Evolutionary conservation across 2,113 vertebrate species (phyloP).

Genomic region (Clarias macrocephalus): DNA sequence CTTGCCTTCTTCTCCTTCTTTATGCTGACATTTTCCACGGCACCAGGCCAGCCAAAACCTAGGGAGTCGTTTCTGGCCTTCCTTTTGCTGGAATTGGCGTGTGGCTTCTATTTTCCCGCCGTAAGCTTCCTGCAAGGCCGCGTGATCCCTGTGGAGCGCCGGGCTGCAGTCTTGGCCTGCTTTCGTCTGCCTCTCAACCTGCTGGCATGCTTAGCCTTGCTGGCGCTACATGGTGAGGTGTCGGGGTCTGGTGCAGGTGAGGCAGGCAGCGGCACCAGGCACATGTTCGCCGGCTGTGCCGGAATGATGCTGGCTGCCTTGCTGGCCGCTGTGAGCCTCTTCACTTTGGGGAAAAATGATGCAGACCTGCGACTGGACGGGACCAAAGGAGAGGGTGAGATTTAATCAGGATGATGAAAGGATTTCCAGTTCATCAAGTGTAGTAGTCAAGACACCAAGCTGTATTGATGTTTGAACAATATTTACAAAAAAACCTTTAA

Average conservation of each 20-base stretch:
- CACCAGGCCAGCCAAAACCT: slow-evolving; percentile 82
- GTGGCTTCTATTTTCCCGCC: slow-evolving; percentile 90
- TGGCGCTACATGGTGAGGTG: slow-evolving; percentile 85
- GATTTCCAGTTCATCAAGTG: not conserved
- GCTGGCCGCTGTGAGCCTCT: slow-evolving; percentile 84
- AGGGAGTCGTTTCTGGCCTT: slow-evolving; percentile 88
- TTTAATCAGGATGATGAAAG: slow-evolving; percentile 41
- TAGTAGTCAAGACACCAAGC: not conserved
- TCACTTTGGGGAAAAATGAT: slow-evolving; percentile 82
- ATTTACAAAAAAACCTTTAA: not conserved
- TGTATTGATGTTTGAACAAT: not conserved
- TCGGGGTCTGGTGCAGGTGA: slow-evolving; percentile 82
- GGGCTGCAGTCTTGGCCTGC: slow-evolving; percentile 83
- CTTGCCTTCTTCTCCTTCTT: slow-evolving; percentile 90
- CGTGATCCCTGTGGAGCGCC: slow-evolving; percentile 85
- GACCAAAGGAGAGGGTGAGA: slow-evolving; percentile 68
- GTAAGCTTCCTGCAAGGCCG: slow-evolving; percentile 87
- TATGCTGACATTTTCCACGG: slow-evolving; percentile 90
- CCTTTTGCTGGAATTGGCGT: slow-evolving; percentile 86
- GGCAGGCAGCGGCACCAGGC: slow-evolving; percentile 80
- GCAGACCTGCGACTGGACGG: slow-evolving; percentile 79
- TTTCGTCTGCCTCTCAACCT: slow-evolving; percentile 87
- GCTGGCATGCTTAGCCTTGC: slow-evolving; percentile 84
- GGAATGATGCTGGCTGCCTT: slow-evolving; percentile 84
- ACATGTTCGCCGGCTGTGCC: slow-evolving; percentile 87